These are phyloP conservation scores for Poicephalus meyeri DNA, from an alignment of 2,113 vertebrate species.

Conservation along the genomic window DNA sequence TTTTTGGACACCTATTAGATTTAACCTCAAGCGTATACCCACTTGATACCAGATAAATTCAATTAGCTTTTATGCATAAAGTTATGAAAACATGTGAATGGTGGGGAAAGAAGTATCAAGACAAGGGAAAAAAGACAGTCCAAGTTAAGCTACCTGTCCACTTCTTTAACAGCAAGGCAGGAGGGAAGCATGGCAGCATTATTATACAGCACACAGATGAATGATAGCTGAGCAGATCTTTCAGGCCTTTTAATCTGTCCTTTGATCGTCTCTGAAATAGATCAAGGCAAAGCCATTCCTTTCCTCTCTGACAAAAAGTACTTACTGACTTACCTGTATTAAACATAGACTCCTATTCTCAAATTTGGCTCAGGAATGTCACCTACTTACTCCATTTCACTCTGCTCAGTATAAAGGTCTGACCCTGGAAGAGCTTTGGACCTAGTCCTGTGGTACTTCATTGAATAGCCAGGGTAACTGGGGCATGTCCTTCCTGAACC, in stretches of 20 bases:
- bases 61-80: not conserved
- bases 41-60: not conserved
- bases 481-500: not conserved
- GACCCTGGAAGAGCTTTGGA: not conserved
- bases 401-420: not conserved
- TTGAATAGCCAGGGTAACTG: not conserved
- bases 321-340: not conserved
- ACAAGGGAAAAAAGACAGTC: not conserved
- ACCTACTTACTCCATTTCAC: not conserved
- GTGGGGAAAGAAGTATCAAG: not conserved
- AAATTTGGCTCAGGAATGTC: not conserved
- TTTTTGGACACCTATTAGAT: not conserved
- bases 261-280: conserved; percentile 42
- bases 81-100: not conserved
- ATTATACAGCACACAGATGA: not conserved
- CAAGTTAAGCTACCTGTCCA: not conserved
- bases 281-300: conserved; percentile 29
- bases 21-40: not conserved
- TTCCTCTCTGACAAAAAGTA: not conserved
- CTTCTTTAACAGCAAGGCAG: not conserved
- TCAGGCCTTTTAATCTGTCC: not conserved
- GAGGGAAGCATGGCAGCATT: not conserved
- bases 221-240: not conserved
- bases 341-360: not conserved
- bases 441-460: not conserved